Evolutionary conservation across 2,888 invertebrate species (phyloP).

Genomic region (Synergus itoensis): DNA sequence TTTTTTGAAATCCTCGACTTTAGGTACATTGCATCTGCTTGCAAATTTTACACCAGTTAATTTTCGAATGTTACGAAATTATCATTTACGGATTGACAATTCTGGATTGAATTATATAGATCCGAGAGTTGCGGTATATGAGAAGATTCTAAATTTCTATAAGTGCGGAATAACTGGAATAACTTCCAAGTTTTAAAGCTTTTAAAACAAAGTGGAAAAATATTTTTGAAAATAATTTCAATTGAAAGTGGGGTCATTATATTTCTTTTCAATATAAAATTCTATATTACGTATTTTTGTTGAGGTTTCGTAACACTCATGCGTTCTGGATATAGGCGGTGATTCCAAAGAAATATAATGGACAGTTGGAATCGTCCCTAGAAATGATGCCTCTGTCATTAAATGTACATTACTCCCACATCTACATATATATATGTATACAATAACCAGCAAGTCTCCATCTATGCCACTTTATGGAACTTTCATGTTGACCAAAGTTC

Average conservation of each 20-base stretch:
- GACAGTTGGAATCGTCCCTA: not conserved
- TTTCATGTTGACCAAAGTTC: not conserved
- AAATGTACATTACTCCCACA: not conserved
- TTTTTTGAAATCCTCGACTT: not conserved
- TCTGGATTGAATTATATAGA: not conserved
- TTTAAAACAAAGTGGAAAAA: too few relatives aligned
- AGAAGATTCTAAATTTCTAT: too few relatives aligned
- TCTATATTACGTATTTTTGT: too few relatives aligned
- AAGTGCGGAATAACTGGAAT: too few relatives aligned
- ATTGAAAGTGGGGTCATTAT: too few relatives aligned
- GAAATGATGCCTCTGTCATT: slow-evolving; percentile 7
- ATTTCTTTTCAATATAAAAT: too few relatives aligned
- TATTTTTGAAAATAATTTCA: too few relatives aligned
- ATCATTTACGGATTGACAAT: not conserved
- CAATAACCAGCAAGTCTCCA: not conserved
- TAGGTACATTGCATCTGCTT: not conserved
- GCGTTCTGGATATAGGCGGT: not conserved
- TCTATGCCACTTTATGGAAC: not conserved
- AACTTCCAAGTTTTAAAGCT: too few relatives aligned
- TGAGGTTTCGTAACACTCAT: too few relatives aligned
- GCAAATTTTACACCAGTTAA: not conserved
- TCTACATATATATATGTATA: not conserved
- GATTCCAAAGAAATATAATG: not conserved
- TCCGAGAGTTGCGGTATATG: not conserved
- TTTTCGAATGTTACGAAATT: too few relatives aligned